Conservation (phyloP, 1,140 invertebrate species). For the Drosophila hydei region DNA sequence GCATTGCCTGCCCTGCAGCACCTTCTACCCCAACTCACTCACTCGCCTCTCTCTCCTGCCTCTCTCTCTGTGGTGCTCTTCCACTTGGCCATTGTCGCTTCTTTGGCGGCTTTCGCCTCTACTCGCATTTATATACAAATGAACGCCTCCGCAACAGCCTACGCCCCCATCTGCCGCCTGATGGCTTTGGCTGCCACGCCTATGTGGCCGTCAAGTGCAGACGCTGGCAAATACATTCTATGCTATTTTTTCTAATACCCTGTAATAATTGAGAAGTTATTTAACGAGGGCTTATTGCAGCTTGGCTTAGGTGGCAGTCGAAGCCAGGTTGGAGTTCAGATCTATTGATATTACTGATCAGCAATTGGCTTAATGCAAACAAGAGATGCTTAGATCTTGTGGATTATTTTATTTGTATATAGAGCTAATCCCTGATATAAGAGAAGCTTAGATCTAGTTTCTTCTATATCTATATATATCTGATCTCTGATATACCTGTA, state of each 20-base stretch:
- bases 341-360: too few species aligned
- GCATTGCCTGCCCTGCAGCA: constrained; percentile 56
- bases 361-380: too few species aligned
- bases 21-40: not conserved
- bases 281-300: not conserved
- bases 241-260: constrained; percentile 38
- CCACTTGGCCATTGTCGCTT: constrained; percentile 77
- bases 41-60: constrained; percentile 37
- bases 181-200: constrained; percentile 48
- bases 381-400: too few species aligned
- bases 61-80: constrained; percentile 24
- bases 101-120: constrained; percentile 52
- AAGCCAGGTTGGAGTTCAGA: too few species aligned
- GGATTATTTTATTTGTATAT: too few species aligned
- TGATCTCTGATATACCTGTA: not conserved
- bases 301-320: too few species aligned
- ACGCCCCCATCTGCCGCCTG: not conserved
- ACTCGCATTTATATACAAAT: constrained; percentile 76
- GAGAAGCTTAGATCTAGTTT: too few species aligned
- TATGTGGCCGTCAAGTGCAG: constrained; percentile 66
- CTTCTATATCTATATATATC: not conserved
- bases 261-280: not conserved
- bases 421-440: too few species aligned
- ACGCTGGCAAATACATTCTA: constrained; percentile 76
- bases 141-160: constrained; percentile 66